Evolutionary conservation across 2,888 invertebrate species (phyloP), one percentile per base, ranked within the genome.

Genomic region (Xestia sexstrigata): DNA sequence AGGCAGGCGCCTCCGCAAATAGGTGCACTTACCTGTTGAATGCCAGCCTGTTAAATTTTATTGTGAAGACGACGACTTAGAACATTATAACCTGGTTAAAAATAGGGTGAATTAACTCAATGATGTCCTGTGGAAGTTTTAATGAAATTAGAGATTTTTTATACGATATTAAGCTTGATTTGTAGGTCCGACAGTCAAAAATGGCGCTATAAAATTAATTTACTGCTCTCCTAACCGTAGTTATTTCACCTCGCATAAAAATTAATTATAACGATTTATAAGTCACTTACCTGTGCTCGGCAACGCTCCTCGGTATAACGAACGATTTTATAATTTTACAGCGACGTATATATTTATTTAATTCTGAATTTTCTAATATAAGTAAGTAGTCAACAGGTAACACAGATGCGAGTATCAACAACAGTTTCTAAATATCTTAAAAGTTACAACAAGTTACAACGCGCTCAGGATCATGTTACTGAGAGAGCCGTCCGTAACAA

Each of bases 341-440:
- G 94, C 95, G 95, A 91, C 93, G 94, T 91, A 87, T 89, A 87
- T 87, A 90, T 85, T 90, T 89, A 91, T 93, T 93, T 91, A 90
- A 90, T 93, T 91, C 86, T 91, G 92, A 94, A 92, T 90, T 94
- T 47, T 94, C 91, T 93, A 93, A 94, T 90, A 93, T 90, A 93
- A 94, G 92, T 95, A 92, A 93, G 93, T 95, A 96, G 95, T 95
- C 93, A 96, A 96, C 96, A 96, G 95, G 93, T 96, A 96, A 96
- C 96, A 96, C 95, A 95, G 96, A 94, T 95, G 93, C 90, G 94
- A 95, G 95, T 95, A 93, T 93, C 87, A 95, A 95, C 94, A 96
- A 96, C 94, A 95, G 95, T 94, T 83, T 92, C 89, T 95, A 96
- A 95, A 96, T 93, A 94, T 95, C 92, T 95, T 93, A 93, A 96